Evolutionary conservation across 2,888 invertebrate genomes (phyloP), one percentile per base, ranked within the genome.

Genomic region (Drosophila monieri): DNA sequence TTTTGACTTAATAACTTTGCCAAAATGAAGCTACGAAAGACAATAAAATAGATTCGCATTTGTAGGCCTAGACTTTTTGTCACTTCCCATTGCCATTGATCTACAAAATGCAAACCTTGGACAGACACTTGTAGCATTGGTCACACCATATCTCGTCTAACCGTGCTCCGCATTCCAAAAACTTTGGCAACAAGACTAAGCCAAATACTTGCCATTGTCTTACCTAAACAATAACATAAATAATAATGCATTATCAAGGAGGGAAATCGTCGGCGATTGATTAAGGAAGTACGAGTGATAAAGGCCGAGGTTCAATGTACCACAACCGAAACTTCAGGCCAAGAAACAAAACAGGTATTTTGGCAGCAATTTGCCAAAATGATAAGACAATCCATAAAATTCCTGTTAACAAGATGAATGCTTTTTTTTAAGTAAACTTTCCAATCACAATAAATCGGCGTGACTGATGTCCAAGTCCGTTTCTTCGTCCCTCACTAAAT

Each of bases 121-220:
- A 54, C 32, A 37, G 15, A 44, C 39, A 54, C 32, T 56, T 37
- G n/a, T 53, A 64, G 37, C 78, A 62, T 62, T 77, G 64, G 56
- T 6, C n/a, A 27, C 0, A 12, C 54, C 64, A 25, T 41, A 60
- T 57, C 23, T 47, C 58, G 25, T 44, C 10, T 68, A 39, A 46
- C 32, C 85, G 74, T 85, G 79, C 64, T 15, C 39, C 27, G 85
- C 58, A 79, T 85, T 57, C 27, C 39, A 1, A 58, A 51, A 3
- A 39, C 15, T 39, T 41, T 23, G 10, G 0, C 48, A 5, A 43
- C 46, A 32, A 15, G 5, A 12, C 39, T n/a, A 30, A 66, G 39
- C 53, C 48, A 55, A 49, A 46, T 32, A 47, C 1, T 39, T 15
- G 14, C 21, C 15, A 46, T 35, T 39, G 25, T 9, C 37, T 15